Conservation (phyloP, 2,888 invertebrate genomes). For the Agriopis leucophaearia region DNA sequence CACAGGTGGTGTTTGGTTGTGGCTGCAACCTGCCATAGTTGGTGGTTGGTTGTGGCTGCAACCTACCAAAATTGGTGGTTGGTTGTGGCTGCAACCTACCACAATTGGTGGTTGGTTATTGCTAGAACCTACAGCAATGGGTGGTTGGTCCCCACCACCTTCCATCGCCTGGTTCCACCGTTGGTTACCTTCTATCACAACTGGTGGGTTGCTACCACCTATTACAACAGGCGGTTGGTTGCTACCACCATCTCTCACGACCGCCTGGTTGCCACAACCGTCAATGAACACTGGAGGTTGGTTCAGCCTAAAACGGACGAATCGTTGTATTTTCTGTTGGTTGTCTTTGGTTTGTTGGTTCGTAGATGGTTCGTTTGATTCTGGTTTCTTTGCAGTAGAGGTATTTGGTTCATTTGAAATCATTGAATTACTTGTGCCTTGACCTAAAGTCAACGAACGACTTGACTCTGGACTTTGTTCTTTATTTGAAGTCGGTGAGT, state of each 20-base stretch:
- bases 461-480: background rate
- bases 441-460: background rate
- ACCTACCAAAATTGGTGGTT: background rate
- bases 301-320: constrained; percentile 26
- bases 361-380: background rate
- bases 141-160: background rate
- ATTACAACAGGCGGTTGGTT: background rate
- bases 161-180: background rate
- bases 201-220: background rate
- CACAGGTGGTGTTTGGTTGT: background rate
- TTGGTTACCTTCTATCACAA: background rate
- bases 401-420: background rate
- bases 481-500: background rate
- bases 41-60: background rate
- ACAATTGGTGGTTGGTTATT: too few relatives aligned
- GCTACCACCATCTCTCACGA: background rate
- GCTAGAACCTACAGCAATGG: background rate
- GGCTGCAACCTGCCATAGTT: background rate
- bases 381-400: background rate
- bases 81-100: background rate
- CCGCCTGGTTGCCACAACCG: background rate
- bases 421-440: background rate
- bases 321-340: constrained; percentile 2
- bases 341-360: constrained; percentile 2
- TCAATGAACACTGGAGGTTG: constrained; percentile 9